Evolutionary conservation across 2,888 invertebrate genomes (phyloP), one percentile per base, ranked within the genome.

Genomic region (Epinotia nisella): DNA sequence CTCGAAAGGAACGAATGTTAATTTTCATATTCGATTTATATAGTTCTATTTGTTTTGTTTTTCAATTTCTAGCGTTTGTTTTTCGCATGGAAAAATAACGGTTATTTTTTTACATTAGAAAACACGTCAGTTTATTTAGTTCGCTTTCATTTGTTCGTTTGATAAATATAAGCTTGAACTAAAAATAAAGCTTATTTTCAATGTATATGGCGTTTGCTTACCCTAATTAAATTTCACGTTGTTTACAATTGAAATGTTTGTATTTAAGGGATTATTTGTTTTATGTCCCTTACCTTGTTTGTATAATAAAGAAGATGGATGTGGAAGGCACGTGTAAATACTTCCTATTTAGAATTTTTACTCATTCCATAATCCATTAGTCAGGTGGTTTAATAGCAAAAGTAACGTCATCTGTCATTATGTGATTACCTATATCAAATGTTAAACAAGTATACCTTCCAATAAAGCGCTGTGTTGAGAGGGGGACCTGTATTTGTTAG

Each of bases 1-100:
- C 2, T 51, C 53, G 21, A 55, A 41, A 51, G 11, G 24, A 56
- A 55, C 53, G 53, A 65, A 55, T 39, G 53, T 53, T 65, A 65
- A 66, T 66, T 24, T 55, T 39, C n/a, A 66, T 55, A 53, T 56
- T 66, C 29, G 51, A 53, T 51, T 45, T 45, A 45, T 45, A 39
- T 24, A 61, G 61, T 61, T 53, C 35, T 29, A 10, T 62, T 49
- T 35, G n/a, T 39, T 35, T 29, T 53, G n/a, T 53, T 55, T 56
- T n/a, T 11, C 17, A 29, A 24, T n/a, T 49, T 21, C 15, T 53
- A 29, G n/a, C 19, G 39, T 55, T 39, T 65, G 21, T 24, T 62
- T 49, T 65, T 21, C 7, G 15, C 55, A 13, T 56, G n/a, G n/a
- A 15, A 53, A 55, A 62, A 61, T 41, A 62, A 65, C 53, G 7